Evolutionary conservation across 2,888 invertebrate species (phyloP), one percentile per base, ranked within the genome.

Genomic region (Aphidius colemani): DNA sequence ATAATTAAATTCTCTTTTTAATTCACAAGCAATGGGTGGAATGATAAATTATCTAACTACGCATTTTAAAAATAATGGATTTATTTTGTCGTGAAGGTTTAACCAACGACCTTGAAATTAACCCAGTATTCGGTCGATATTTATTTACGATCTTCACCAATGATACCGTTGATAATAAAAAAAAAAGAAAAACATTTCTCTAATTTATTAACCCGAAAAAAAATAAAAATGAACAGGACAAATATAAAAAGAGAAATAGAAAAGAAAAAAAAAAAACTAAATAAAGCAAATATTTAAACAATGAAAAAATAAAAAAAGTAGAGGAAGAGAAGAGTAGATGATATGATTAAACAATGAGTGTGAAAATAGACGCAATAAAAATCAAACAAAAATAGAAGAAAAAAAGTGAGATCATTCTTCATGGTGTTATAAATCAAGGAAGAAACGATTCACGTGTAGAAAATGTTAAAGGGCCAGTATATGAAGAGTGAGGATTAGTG

Each of bases 351-450:
- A 61, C 68, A 68, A 66, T 30, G 30, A 5, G 30, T 30, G 66
- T 69, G 63, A 61, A 69, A 50, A 64, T 49, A 62, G 62, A 67
- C 53, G 70, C 67, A 66, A 67, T 49, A 43, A 51, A 46, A 57
- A 44, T 7, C 49, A 11, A 64, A 65, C 55, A 67, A 65, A 60
- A 30, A 18, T 18, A 18, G 1, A 18, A 18, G n/a, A 61, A 70
- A 66, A 71, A 67, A 70, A 71, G 72, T 70, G 71, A 65, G 71
- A 67, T 64, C 49, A 49, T 30, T 58, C 55, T 49, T 60, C 59
- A 59, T 64, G 71, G 70, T 72, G 71, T 71, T 72, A 74, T 74
- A 74, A 74, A 74, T 74, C 74, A 74, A 72, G 72, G 66, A 71
- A 30, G 5, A 30, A 30, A 60, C 45, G 71, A 67, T 67, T 70